Conservation (phyloP, 30 jellyfish, hydroid and myxozoan genomes). For the Cassiopea andromeda region DNA sequence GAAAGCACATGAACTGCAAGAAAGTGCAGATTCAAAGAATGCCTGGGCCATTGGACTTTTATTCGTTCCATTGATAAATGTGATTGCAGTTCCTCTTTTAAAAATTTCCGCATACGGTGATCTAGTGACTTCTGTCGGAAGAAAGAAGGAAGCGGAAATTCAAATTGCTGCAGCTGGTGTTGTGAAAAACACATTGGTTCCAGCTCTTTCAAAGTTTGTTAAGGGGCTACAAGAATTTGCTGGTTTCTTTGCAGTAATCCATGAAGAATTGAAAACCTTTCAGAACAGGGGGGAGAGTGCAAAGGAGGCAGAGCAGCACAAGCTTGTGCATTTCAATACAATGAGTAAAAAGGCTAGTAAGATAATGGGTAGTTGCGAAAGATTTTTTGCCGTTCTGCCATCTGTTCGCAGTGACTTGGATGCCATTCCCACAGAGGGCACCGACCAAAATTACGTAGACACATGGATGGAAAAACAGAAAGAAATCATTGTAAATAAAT, state of each 20-base stretch:
- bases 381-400: conserved; percentile 8
- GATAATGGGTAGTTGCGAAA: background rate
- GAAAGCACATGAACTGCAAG: conserved; percentile 17
- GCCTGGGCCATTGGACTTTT: conserved; percentile 62
- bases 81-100: conserved; percentile 28
- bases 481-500: background rate
- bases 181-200: conserved; percentile 14
- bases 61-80: conserved; percentile 35
- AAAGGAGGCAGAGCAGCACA: conserved; percentile 6
- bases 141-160: background rate
- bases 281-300: conserved; percentile 11
- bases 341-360: conserved; percentile 21
- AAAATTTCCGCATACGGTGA: background rate
- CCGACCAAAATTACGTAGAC: conserved; percentile 26
- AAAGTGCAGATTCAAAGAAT: background rate
- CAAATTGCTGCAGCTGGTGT: background rate
- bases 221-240: conserved; percentile 26
- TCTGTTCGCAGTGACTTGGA: background rate
- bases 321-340: conserved; percentile 12
- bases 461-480: conserved; percentile 6
- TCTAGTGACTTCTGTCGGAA: background rate
- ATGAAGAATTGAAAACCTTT: conserved; percentile 8
- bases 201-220: conserved; percentile 23
- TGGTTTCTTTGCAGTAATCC: conserved; percentile 23
- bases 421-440: conserved; percentile 23